Evolutionary conservation across 2,797 vertebrate genomes (phyloP).

Genomic region (Aplochiton taeniatus): DNA sequence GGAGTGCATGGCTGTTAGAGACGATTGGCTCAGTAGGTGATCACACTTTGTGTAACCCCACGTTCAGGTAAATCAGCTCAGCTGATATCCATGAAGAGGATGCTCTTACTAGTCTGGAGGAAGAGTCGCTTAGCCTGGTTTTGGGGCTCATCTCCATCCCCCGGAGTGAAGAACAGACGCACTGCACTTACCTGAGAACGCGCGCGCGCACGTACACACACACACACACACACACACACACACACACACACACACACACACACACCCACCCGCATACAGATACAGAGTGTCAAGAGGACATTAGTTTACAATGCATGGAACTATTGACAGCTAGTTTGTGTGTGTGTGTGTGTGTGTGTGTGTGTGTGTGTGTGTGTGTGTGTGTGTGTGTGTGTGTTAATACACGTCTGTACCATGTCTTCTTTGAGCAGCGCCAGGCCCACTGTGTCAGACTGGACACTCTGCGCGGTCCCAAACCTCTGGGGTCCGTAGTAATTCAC

Average conservation of each 20-base stretch:
- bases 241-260: slow-evolving; percentile 1
- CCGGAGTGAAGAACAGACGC: slow-evolving; percentile 89
- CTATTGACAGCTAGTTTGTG: too few species aligned
- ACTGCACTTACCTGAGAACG: slow-evolving; percentile 81
- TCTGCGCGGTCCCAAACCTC: slow-evolving; percentile 88
- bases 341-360: too few species aligned
- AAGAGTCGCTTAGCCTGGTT: slow-evolving; percentile 90
- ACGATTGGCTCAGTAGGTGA: background rate
- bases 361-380: background rate
- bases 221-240: slow-evolving; percentile 18
- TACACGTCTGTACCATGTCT: slow-evolving; percentile 79
- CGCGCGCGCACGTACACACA: slow-evolving; percentile 6
- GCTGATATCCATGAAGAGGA: background rate
- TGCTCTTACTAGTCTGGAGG: slow-evolving; percentile 82
- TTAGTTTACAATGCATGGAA: background rate
- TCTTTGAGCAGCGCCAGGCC: slow-evolving; percentile 89
- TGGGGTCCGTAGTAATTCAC: slow-evolving; percentile 96
- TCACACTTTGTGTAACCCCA: background rate
- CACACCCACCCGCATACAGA: background rate
- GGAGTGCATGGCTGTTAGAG: too few species aligned
- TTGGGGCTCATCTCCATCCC: slow-evolving; percentile 84
- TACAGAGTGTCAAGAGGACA: too few species aligned
- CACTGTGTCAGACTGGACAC: slow-evolving; percentile 85
- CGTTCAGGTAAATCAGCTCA: background rate
- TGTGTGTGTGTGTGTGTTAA: background rate